Percentiles rank a stretch among this genome's conserved stretches.
These are phyloP conservation scores for Acanthosepion esculentum DNA, from an alignment of 2,888 invertebrate species.

Conservation along the genomic window DNA sequence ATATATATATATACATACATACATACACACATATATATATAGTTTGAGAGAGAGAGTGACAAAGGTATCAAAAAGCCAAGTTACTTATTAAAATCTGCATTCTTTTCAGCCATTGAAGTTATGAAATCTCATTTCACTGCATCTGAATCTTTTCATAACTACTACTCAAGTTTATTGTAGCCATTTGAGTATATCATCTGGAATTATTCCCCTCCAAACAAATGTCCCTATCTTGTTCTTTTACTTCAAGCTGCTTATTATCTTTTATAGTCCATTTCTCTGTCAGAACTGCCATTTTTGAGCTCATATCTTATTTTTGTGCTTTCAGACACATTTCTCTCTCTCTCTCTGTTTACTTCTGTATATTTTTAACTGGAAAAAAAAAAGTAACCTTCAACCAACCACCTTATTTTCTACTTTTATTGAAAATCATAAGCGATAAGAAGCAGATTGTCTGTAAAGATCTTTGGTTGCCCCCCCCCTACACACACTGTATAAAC, in stretches of 20 bases:
- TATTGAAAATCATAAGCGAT: neutral
- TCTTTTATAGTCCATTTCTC: neutral
- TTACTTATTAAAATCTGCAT: neutral
- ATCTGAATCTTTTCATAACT: neutral
- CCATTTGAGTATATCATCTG: neutral
- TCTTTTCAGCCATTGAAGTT: neutral
- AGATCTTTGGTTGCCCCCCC: neutral
- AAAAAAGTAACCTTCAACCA: neutral
- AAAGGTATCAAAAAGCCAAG: neutral
- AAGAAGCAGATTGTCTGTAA: neutral
- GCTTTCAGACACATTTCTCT: neutral
- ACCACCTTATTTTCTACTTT: neutral
- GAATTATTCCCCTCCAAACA: neutral
- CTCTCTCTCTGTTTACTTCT: neutral
- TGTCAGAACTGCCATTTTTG: neutral
- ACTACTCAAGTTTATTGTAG: neutral
- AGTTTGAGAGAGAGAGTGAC: no score
- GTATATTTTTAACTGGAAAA: neutral
- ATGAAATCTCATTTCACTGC: neutral
- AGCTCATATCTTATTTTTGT: neutral
- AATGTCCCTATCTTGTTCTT: neutral
- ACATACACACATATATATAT: no score
- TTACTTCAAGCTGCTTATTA: neutral
- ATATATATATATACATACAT: no score
- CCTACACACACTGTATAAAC: neutral